Evolutionary conservation across 2,113 vertebrate species (phyloP), one percentile per base, ranked within the genome.

Genomic region (Hemibagrus wyckioides): DNA sequence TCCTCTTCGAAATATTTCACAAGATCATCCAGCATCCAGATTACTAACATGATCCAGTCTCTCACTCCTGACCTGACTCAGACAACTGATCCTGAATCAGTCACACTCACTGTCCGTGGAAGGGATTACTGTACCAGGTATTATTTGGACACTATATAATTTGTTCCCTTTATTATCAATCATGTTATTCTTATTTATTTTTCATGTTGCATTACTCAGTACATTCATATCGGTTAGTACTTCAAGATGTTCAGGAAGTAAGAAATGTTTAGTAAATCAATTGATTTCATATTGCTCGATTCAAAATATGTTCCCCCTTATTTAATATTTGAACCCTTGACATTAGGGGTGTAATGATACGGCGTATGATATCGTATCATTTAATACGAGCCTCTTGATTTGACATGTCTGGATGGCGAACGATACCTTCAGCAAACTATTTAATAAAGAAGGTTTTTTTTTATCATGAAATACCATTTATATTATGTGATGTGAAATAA

Each of bases 281-380:
- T 67, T 87, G 83, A 52, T n/a, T 75, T 87, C 69, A 85, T 88
- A 88, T 85, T 88, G 85, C 85, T 86, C 87, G 79, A 83, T 88
- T 84, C 52, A 84, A 82, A 92, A 93, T 93, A 90, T 92, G 94
- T 92, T 91, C 63, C 36, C 33, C 19, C 67, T 21, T 44, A 63
- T 83, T 83, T 41, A 41, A 63, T 71, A 65, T 85, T 71, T 63
- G 67, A 86, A 44, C 75, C 39, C 71, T 44, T 73, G 13, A 1
- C 0, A 17, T 76, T 76, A 7, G 44, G 25, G 25, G 44, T 50
- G 44, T 50, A 77, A 48, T 77, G 75, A 50, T n/a, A 17, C 2
- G 14, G 10, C 23, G 3, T 44, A 73, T n/a, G 13, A 48, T 76
- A 44, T 30, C 21, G 6, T 41, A 41, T 73, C 19, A 41, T 73